Evolutionary conservation across 2,113 vertebrate genomes (phyloP).

Genomic region (Tylochromis polylepis): DNA sequence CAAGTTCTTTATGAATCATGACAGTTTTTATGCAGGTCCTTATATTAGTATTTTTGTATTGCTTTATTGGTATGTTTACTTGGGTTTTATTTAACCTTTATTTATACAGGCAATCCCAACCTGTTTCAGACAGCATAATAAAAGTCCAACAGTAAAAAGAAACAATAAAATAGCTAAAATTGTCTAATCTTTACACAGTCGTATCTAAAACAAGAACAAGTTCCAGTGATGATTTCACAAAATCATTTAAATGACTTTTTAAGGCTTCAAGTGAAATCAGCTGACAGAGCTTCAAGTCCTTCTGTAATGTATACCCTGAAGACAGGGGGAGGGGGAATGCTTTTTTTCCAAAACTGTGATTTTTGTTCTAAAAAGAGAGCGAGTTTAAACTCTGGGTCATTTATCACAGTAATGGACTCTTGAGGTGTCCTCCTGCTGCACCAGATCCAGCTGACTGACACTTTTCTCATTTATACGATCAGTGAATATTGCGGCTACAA

Average conservation of each 20-base stretch:
- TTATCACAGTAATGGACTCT: neutral
- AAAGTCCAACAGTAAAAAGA: neutral
- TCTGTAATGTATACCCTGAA: neutral
- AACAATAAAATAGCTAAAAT: neutral
- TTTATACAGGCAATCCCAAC: neutral
- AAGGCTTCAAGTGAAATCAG: neutral
- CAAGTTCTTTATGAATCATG: neutral
- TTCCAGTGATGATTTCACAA: neutral
- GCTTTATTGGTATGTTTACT: neutral
- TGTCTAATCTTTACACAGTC: neutral
- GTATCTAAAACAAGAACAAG: neutral
- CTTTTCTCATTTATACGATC: neutral
- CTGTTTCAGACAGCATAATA: neutral
- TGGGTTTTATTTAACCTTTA: neutral
- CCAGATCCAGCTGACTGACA: neutral
- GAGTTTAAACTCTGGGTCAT: neutral
- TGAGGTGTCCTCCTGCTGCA: neutral
- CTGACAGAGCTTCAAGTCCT: neutral
- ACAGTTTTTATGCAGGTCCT: neutral
- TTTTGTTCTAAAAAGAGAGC: neutral
- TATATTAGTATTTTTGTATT: neutral
- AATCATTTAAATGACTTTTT: neutral
- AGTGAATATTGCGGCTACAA: neutral
- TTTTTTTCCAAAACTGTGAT: neutral
- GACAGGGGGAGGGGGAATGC: neutral